Percentiles rank a stretch among this genome's conserved stretches.
phyloP scores from a whole-genome alignment of 2,113 vertebrate species.

The Oxyura jamaicensis region DNA sequence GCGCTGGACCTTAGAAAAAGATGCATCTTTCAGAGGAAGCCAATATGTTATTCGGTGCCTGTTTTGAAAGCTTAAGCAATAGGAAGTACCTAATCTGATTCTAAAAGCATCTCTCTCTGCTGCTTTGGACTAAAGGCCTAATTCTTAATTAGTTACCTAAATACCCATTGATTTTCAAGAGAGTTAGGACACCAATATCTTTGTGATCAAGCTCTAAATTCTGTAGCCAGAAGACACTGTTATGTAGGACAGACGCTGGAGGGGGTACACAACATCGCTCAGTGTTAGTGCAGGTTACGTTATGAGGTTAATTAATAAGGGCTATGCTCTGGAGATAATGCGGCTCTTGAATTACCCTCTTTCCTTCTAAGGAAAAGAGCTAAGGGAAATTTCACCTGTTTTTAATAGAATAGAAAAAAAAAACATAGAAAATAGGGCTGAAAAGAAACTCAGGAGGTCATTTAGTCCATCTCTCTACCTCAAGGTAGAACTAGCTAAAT shows the following conservation, averaged over 20 bases:
- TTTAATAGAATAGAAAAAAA: constrained; percentile 51
- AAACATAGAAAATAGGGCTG: constrained; percentile 62
- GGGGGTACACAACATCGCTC: neutral
- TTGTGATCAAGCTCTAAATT: constrained; percentile 33
- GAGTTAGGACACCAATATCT: constrained; percentile 28
- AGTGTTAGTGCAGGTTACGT: constrained; percentile 52
- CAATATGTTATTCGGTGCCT: neutral
- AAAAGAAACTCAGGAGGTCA: constrained; percentile 65
- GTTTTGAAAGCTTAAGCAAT: neutral
- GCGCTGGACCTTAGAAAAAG: neutral
- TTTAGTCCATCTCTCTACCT: constrained; percentile 22
- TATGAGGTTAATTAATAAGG: constrained; percentile 73
- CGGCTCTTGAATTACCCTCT: constrained; percentile 65
- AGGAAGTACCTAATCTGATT: neutral
- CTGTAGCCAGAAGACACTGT: neutral
- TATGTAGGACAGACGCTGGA: constrained; percentile 63
- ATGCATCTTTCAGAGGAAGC: neutral
- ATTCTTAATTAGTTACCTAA: constrained; percentile 28
- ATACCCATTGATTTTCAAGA: constrained; percentile 10
- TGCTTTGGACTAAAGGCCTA: constrained; percentile 17
- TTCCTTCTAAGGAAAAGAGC: constrained; percentile 55
- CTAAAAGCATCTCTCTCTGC: neutral
- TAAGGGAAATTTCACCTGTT: constrained; percentile 47
- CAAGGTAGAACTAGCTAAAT: constrained; percentile 37
- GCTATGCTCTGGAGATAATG: constrained; percentile 48